Evolutionary conservation across 2,888 invertebrate species (phyloP).

Genomic region (Caenorhabditis sinica): DNA sequence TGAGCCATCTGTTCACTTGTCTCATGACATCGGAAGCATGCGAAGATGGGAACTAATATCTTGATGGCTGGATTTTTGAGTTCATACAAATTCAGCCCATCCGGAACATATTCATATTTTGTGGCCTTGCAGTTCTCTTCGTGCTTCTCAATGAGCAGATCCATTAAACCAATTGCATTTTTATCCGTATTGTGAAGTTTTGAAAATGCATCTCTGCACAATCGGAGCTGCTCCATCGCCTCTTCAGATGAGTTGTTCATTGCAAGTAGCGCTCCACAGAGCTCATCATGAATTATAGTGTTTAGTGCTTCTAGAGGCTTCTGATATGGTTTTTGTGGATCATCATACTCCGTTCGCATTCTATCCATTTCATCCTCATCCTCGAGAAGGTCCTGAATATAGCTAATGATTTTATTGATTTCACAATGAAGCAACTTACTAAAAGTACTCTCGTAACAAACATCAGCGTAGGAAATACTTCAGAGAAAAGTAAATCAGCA

Average conservation of each 20-base stretch:
- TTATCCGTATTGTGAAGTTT: constrained; percentile 20
- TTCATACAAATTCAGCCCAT: constrained; percentile 21
- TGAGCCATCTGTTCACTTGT: constrained; percentile 33
- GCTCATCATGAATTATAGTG: constrained; percentile 32
- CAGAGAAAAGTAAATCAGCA: constrained; percentile 7
- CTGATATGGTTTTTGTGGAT: neutral
- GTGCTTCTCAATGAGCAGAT: constrained; percentile 9
- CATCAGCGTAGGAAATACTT: neutral
- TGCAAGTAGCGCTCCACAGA: constrained; percentile 14
- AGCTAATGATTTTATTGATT: neutral
- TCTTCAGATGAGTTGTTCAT: neutral
- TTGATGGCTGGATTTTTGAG: constrained; percentile 48
- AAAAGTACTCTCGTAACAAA: constrained; percentile 25
- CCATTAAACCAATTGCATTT: constrained; percentile 11
- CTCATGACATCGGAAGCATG: constrained; percentile 43
- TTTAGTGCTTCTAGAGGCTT: constrained; percentile 19
- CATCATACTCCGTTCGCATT: constrained; percentile 20
- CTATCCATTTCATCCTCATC: constrained; percentile 34
- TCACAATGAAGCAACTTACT: neutral
- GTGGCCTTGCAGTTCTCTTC: neutral
- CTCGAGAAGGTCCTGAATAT: constrained; percentile 18
- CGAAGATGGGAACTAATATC: constrained; percentile 47
- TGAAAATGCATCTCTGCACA: constrained; percentile 5
- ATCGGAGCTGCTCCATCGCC: constrained; percentile 8
- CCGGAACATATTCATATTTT: constrained; percentile 27